phyloP scores from a whole-genome alignment of 1,140 invertebrate species.

The Zaprionus africanus region DNA sequence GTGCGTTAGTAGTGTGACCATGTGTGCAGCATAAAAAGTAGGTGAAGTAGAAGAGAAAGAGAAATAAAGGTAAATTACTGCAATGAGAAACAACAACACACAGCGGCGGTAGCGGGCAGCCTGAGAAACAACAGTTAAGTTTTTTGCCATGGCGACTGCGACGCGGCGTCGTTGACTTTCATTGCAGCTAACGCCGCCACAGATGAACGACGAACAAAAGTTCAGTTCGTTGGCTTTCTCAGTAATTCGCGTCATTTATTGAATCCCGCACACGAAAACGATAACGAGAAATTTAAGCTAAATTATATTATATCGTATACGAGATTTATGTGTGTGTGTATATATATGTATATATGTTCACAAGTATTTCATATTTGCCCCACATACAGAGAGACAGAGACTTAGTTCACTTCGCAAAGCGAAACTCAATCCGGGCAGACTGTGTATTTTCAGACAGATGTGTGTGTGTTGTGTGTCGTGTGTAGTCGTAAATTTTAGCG shows the following conservation, averaged over 20 bases:
- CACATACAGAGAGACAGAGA: slow-evolving; percentile 1
- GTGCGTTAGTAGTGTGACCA: slow-evolving; percentile 31
- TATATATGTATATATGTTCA: background rate
- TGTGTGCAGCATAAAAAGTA: slow-evolving; percentile 70
- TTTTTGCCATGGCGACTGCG: slow-evolving; percentile 52
- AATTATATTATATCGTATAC: slow-evolving; percentile 8
- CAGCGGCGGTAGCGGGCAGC: slow-evolving; percentile 26
- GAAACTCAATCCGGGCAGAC: slow-evolving; percentile 32
- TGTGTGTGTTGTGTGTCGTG: slow-evolving; percentile 26
- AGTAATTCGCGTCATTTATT: slow-evolving; percentile 45
- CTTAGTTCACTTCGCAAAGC: slow-evolving; percentile 14
- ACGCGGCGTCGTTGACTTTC: slow-evolving; percentile 42
- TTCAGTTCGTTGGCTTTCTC: slow-evolving; percentile 52
- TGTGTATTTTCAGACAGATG: slow-evolving; percentile 34
- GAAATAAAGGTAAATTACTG: slow-evolving; percentile 67
- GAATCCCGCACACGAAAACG: slow-evolving; percentile 34
- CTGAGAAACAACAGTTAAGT: slow-evolving; percentile 68
- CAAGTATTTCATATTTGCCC: slow-evolving; percentile 16
- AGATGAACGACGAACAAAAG: slow-evolving; percentile 34
- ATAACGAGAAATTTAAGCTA: slow-evolving; percentile 11
- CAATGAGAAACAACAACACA: slow-evolving; percentile 52
- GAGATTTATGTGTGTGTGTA: background rate
- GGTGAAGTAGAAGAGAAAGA: slow-evolving; percentile 52
- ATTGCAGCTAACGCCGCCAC: slow-evolving; percentile 49
- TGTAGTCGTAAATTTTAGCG: slow-evolving; percentile 50